A percentile compares a stretch with the other conserved stretches of the same genome.
These are phyloP conservation scores for Lagocephalus sceleratus DNA, from an alignment of 2,797 vertebrate genomes.

Conservation along the genomic window DNA sequence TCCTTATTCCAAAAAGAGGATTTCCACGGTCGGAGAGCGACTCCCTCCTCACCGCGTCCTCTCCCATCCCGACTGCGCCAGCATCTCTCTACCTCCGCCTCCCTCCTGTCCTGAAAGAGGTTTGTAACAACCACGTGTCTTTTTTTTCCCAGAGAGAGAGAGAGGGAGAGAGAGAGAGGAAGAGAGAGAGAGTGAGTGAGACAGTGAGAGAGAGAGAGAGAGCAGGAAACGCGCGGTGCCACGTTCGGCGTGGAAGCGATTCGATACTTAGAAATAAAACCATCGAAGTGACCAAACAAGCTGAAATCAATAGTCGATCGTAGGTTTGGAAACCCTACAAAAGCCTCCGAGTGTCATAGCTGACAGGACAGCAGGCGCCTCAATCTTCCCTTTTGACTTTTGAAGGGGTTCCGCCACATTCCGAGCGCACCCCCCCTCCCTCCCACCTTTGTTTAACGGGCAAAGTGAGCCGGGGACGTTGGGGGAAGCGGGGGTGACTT, in stretches of 20 bases:
- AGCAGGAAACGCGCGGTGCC: too few relatives aligned
- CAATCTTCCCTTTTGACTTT: too few relatives aligned
- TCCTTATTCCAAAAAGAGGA: conserved; percentile 33
- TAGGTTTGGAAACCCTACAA: too few relatives aligned
- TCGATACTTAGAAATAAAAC: too few relatives aligned
- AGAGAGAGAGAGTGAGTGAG: too few relatives aligned
- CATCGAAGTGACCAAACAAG: too few relatives aligned
- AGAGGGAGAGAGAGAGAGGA: not conserved
- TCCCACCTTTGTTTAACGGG: not conserved
- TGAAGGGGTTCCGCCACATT: not conserved
- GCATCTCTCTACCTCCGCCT: conserved; percentile 69
- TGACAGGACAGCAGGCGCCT: too few relatives aligned
- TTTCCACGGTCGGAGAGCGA: conserved; percentile 46
- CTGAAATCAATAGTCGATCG: too few relatives aligned
- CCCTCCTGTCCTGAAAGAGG: conserved; percentile 64
- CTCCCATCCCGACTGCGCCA: conserved; percentile 66
- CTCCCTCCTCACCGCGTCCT: conserved; percentile 55
- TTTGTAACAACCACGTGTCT: conserved; percentile 74
- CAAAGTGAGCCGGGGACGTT: not conserved
- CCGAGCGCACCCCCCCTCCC: not conserved
- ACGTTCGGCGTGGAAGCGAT: too few relatives aligned
- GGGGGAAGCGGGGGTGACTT: conserved; percentile 16
- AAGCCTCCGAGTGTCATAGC: too few relatives aligned
- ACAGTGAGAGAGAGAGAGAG: too few relatives aligned
- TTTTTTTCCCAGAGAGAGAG: conserved; percentile 2